A percentile compares a stretch with the other conserved stretches of the same genome.
Conservation (phyloP, 2,797 vertebrate genomes). For the Pteropus rufus region DNA sequence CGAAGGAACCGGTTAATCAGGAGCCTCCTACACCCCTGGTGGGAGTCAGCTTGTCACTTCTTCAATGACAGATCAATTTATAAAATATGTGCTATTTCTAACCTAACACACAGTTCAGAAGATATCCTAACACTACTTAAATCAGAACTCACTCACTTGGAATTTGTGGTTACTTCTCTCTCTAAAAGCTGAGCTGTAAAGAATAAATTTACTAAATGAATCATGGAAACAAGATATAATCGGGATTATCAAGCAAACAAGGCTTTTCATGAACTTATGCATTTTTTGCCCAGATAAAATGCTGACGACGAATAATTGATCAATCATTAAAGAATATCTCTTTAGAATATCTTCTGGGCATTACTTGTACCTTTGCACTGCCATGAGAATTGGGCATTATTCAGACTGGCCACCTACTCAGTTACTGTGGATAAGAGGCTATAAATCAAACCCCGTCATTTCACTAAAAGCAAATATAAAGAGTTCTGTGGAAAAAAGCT, state of each 20-base stretch:
- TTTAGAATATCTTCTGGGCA: background rate
- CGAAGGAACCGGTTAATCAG: background rate
- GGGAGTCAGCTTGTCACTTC: background rate
- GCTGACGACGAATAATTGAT: constrained; percentile 4
- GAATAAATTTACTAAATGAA: background rate
- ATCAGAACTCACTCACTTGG: background rate
- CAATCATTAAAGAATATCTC: background rate
- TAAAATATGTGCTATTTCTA: background rate
- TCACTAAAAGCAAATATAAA: constrained; percentile 44
- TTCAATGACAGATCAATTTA: background rate
- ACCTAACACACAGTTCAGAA: background rate
- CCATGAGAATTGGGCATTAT: background rate
- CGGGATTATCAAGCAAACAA: background rate
- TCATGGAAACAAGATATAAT: background rate
- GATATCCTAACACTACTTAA: background rate
- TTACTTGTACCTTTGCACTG: background rate
- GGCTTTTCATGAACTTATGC: background rate
- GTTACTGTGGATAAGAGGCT: background rate
- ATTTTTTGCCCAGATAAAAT: background rate
- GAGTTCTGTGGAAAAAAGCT: constrained; percentile 34
- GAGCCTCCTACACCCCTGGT: background rate
- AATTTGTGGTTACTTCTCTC: background rate
- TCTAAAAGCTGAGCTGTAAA: background rate
- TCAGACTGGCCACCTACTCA: background rate
- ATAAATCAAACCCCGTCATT: background rate